Base-by-base conservation (phyloP, 2,888 invertebrate species). In the Drosophila flavopinicola region DNA sequence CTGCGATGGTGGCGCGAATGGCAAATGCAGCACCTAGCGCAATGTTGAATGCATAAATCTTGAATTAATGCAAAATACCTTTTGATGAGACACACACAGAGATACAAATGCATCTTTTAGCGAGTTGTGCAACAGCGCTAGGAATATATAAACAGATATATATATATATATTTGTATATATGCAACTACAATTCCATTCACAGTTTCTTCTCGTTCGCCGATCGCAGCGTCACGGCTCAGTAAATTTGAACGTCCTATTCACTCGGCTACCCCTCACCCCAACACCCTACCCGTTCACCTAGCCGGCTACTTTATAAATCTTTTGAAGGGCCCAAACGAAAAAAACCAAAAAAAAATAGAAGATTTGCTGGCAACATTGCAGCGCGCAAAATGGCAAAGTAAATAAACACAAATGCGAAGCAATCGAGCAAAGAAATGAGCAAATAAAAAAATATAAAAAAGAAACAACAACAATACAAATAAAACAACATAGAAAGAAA, bases 31-130 rank as follows among this genome's bases (percentile, higher is more conserved):
- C 85, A 80, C 82, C 87, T 84, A 75, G 30, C 64, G 78, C 13
- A 61, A 72, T 85, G 83, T 67, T 78, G 83, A 75, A 82, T 85
- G 80, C 80, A 88, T 86, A 88, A 89, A 88, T 88, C 87, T 85
- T 87, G 85, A 88, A 88, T 88, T 86, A 88, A 89, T 85, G 85
- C 71, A 85, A 88, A 88, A 86, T 77, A 85, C 78, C 82, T 82
- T 87, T 85, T 88, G 84, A 84, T 88, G 88, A 79, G 23, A 51
- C 42, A 20, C 30, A 37, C 49, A 30, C 51, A 41, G 15, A 59
- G 17, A 53, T 39, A 49, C 59, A 61, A 41, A 56, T 66, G 69
- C 51, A 82, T 80, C 80, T 60, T 61, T 51, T 56, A 51, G 45
- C 24, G 44, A 42, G 85, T 84, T 79, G 79, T 80, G 79, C 75